These are phyloP conservation scores for Calosoma granatense DNA, from an alignment of 1,140 invertebrate genomes.

Conservation along the genomic window DNA sequence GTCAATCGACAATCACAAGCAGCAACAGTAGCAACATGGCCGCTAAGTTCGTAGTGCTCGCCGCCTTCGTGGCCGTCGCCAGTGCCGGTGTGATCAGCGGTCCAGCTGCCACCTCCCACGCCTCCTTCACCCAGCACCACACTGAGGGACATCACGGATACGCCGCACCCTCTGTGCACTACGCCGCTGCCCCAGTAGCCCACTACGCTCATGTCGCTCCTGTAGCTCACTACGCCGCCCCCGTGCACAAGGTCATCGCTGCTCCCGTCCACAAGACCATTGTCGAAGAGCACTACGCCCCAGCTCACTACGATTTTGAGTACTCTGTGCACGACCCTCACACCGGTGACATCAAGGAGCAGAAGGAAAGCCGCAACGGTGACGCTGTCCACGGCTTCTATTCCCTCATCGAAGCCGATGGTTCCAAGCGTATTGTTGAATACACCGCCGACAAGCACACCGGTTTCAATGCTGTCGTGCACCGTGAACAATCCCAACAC, in stretches of 20 bases:
- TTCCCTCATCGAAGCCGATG: conserved; percentile 40
- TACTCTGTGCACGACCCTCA: conserved; percentile 36
- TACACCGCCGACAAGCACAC: conserved; percentile 42
- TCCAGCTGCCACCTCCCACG: too few relatives aligned
- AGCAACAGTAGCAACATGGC: too few relatives aligned
- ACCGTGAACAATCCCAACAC: conserved; percentile 11
- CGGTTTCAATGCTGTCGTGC: conserved; percentile 16
- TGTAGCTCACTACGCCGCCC: conserved; percentile 15
- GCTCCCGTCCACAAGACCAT: conserved; percentile 26
- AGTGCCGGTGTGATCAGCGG: too few relatives aligned
- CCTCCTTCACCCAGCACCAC: too few relatives aligned
- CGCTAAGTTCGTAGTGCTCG: too few relatives aligned
- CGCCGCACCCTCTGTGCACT: conserved; percentile 12
- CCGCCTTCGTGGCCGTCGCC: too few relatives aligned
- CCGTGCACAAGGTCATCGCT: conserved; percentile 25
- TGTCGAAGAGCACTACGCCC: conserved; percentile 28
- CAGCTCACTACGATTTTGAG: conserved; percentile 22
- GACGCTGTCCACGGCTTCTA: conserved; percentile 25
- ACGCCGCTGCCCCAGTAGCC: conserved; percentile 12
- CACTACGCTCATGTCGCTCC: too few relatives aligned
- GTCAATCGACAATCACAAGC: too few relatives aligned
- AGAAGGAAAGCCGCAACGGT: conserved; percentile 23
- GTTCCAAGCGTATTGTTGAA: conserved; percentile 41
- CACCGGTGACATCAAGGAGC: conserved; percentile 31
- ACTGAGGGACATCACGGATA: conserved; percentile 18